A percentile compares a stretch with the other conserved stretches of the same genome.
Evolutionary conservation across 2,797 vertebrate species (phyloP).

Genomic region (Vipera latastei): DNA sequence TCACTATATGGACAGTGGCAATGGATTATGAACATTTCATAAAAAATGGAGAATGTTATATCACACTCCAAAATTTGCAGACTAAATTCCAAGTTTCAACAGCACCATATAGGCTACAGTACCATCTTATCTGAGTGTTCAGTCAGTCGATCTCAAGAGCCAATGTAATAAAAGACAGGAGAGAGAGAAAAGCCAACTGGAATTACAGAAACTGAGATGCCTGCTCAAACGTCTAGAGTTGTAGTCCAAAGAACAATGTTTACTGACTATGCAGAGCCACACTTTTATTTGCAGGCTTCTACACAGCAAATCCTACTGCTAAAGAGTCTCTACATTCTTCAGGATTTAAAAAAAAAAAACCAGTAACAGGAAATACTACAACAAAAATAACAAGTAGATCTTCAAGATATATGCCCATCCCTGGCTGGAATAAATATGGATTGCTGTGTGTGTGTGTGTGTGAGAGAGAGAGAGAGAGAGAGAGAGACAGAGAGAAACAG

Average conservation of each 20-base stretch:
- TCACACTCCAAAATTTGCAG: not conserved
- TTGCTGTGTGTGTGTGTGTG: not conserved
- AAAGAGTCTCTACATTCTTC: not conserved
- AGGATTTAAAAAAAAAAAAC: not conserved
- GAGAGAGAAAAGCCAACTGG: not conserved
- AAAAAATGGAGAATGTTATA: not conserved
- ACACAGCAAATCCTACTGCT: not conserved
- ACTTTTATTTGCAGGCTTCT: not conserved
- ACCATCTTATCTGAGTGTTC: not conserved
- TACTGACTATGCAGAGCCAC: not conserved
- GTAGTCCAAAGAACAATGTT: not conserved
- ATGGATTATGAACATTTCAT: not conserved
- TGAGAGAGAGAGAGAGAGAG: no score
- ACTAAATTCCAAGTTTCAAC: not conserved
- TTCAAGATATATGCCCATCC: not conserved
- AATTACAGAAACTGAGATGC: not conserved
- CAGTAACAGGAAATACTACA: not conserved
- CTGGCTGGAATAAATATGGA: not conserved
- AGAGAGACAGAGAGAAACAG: not conserved
- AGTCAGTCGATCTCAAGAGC: not conserved
- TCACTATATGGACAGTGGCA: not conserved
- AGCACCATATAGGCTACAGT: not conserved
- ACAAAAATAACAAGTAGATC: not conserved
- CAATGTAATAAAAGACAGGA: not conserved
- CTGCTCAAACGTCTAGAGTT: not conserved